Conservation (phyloP, 92 coral and sea anemone genomes). For the Paragorgia papillata region DNA sequence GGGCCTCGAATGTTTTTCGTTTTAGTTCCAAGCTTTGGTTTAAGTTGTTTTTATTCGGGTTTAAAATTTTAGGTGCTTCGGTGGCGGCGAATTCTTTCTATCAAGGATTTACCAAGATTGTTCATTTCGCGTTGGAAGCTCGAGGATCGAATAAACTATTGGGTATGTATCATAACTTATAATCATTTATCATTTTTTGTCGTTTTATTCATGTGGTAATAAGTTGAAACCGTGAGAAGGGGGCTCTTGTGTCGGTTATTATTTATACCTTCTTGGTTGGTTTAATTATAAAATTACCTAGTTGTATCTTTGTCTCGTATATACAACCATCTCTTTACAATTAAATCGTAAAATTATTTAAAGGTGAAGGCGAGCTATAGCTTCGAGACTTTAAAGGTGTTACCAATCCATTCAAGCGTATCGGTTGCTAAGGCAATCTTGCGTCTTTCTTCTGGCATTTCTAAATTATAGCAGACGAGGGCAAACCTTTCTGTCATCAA, state of each 20-base stretch:
- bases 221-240: neutral
- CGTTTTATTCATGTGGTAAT: neutral
- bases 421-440: slow-evolving; percentile 17
- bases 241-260: neutral
- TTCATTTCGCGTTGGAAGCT: slow-evolving; percentile 72
- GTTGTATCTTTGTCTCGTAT: neutral
- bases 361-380: no score
- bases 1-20: no score
- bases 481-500: no score
- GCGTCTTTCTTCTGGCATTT: slow-evolving; percentile 14
- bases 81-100: slow-evolving; percentile 71
- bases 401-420: neutral
- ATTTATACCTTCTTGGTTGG: neutral
- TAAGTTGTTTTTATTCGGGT: no score
- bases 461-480: neutral
- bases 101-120: slow-evolving; percentile 77
- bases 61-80: slow-evolving; percentile 20
- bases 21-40: no score
- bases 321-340: neutral
- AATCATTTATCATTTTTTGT: neutral
- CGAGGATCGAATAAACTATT: slow-evolving; percentile 72
- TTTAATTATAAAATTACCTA: neutral
- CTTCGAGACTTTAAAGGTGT: no score
- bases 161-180: slow-evolving; percentile 54
- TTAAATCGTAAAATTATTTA: slow-evolving; percentile 3